Conservation (phyloP, 2,888 invertebrate species). For the Tetropium fuscum region DNA sequence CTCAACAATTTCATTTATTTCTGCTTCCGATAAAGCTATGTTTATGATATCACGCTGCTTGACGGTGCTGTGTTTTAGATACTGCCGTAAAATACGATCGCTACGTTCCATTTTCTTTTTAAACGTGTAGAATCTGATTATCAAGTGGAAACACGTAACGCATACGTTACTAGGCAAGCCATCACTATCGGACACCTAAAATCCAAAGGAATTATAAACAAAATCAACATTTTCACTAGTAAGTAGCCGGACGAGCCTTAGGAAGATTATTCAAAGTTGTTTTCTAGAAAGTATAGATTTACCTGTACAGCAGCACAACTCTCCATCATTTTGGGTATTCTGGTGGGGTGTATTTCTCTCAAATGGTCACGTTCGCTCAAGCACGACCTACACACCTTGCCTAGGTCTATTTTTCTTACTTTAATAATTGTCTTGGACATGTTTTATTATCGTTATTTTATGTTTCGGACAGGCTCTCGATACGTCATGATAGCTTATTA, state of each 20-base stretch:
- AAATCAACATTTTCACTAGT: background rate
- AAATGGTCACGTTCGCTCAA: constrained; percentile 55
- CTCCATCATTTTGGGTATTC: constrained; percentile 60
- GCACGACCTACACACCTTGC: constrained; percentile 59
- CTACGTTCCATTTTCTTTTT: constrained; percentile 62
- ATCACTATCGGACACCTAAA: constrained; percentile 61
- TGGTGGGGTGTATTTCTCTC: constrained; percentile 55
- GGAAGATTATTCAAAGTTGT: background rate
- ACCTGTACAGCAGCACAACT: constrained; percentile 58
- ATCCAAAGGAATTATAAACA: background rate
- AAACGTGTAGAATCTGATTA: constrained; percentile 63
- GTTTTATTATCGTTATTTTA: background rate
- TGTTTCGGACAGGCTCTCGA: background rate
- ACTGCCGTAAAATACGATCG: constrained; percentile 58
- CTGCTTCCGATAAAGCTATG: constrained; percentile 55
- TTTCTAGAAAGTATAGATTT: constrained; percentile 29
- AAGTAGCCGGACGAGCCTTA: background rate
- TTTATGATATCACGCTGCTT: constrained; percentile 53
- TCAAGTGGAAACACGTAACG: constrained; percentile 62
- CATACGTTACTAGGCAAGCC: constrained; percentile 64
- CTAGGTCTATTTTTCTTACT: constrained; percentile 47
- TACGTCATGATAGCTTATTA: too few relatives aligned
- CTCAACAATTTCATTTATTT: constrained; percentile 47
- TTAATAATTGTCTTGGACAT: constrained; percentile 36
- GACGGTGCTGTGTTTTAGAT: constrained; percentile 43